phyloP scores from a whole-genome alignment of 2,797 vertebrate genomes.

The Carcharodon carcharias region DNA sequence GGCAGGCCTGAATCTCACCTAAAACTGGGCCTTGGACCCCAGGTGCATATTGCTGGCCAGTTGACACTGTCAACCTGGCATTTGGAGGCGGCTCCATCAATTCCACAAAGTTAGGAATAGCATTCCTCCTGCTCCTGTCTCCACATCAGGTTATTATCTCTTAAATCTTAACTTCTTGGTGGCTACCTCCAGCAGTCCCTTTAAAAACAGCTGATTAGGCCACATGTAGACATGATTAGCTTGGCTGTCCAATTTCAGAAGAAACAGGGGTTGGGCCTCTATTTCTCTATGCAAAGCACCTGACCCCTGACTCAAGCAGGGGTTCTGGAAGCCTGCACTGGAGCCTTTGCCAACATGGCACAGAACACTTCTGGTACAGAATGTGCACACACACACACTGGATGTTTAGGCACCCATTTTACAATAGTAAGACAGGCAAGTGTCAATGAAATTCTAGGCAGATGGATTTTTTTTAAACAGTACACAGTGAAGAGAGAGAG shows the following conservation, averaged over 20 bases:
- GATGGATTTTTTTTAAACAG: neutral
- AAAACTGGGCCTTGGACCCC: neutral
- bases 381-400: no score
- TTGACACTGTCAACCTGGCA: neutral
- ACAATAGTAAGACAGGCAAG: neutral
- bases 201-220: neutral
- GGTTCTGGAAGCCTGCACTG: neutral
- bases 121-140: neutral
- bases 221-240: neutral
- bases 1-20: neutral
- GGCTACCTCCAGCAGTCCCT: neutral
- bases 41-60: neutral
- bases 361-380: no score
- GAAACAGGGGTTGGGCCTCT: neutral
- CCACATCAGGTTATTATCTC: neutral
- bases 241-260: neutral
- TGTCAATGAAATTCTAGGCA: neutral
- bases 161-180: neutral
- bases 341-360: neutral
- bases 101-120: neutral
- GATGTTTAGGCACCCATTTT: neutral
- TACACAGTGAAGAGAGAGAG: neutral
- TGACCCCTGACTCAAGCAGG: neutral
- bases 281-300: neutral
- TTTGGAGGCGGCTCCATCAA: neutral